Base-by-base conservation (phyloP, 2,888 invertebrate species). In the Tridacna gigas region DNA sequence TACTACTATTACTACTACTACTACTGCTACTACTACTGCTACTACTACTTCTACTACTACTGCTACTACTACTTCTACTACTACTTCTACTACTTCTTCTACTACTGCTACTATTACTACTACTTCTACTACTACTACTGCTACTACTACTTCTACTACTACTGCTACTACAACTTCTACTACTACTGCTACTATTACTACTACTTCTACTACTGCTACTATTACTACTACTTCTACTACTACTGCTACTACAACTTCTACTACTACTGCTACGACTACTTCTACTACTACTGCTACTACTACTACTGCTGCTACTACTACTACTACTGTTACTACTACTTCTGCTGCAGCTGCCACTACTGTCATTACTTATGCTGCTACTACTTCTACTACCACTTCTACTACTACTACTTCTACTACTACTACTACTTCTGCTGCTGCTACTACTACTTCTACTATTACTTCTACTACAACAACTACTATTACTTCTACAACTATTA, bases 401-500 rank as follows among this genome's bases (percentile, higher is more conserved):
- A 74, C 74, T 74, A 74, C 74, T 74, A 74, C 74, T 74, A 74
- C 74, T 74, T 56, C 74, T 74, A 74, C 74, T 74, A 74, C 74
- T 74, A 74, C 74, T 74, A 74, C 74, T 74, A 74, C 56, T 74
- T 56, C 74, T 56, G 56, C 74, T 74, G 56, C 74, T 74, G 56
- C 74, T 74, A 56, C 74, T 74, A 56, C 74, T 74, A 56, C 25
- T 56, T 56, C 56, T 74, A 56, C 74, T 51, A 74, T 56, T 74
- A 20, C 74, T 74, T 56, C 74, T 56, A 74, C 56, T 74, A 56
- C 74, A 56, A 74, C 74, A 56, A 56, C 74, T 74, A 74, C 74
- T 56, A 56, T 7, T 74, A 56, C 74, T 74, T 22, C 51, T 74
- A 74, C 74, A 18, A 74, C 56, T 74, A 20, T 56, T 74, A 56